Percentiles rank a stretch among this genome's conserved stretches.
These are phyloP conservation scores for Sesamia inferens DNA, from an alignment of 2,888 invertebrate species.

Conservation along the genomic window DNA sequence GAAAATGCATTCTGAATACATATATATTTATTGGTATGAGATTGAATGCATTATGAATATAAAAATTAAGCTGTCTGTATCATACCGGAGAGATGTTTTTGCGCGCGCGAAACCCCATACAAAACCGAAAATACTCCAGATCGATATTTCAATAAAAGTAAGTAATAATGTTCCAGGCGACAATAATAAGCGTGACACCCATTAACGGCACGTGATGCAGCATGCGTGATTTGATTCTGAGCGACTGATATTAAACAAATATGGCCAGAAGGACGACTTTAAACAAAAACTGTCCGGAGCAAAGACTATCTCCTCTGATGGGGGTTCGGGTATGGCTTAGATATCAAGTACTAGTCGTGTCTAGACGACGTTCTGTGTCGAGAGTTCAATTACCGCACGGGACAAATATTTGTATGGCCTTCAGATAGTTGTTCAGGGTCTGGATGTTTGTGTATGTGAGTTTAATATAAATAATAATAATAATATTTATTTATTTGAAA, in stretches of 20 bases:
- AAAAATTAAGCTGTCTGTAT: not conserved
- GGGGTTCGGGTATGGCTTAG: too few species aligned
- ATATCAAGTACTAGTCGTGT: too few species aligned
- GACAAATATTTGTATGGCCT: too few species aligned
- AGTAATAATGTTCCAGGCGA: slow-evolving; percentile 61
- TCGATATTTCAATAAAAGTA: slow-evolving; percentile 64
- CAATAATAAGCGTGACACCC: slow-evolving; percentile 71
- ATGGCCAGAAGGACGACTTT: slow-evolving; percentile 15
- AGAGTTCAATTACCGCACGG: too few species aligned
- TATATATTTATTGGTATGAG: not conserved
- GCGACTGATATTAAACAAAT: slow-evolving; percentile 61
- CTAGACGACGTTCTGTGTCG: too few species aligned
- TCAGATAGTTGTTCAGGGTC: too few species aligned
- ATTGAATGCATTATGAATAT: not conserved
- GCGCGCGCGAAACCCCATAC: not conserved
- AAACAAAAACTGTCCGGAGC: not conserved
- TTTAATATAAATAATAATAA: too few species aligned
- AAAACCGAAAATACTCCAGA: slow-evolving; percentile 36
- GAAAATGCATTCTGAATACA: not conserved
- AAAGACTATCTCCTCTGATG: not conserved
- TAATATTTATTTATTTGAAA: too few species aligned
- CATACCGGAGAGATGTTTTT: not conserved
- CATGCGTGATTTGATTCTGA: slow-evolving; percentile 79
- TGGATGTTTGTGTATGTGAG: too few species aligned
- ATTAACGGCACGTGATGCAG: slow-evolving; percentile 83